Evolutionary conservation across 2,113 vertebrate genomes (phyloP), one percentile per base, ranked within the genome.

Genomic region (Sialia sialis): DNA sequence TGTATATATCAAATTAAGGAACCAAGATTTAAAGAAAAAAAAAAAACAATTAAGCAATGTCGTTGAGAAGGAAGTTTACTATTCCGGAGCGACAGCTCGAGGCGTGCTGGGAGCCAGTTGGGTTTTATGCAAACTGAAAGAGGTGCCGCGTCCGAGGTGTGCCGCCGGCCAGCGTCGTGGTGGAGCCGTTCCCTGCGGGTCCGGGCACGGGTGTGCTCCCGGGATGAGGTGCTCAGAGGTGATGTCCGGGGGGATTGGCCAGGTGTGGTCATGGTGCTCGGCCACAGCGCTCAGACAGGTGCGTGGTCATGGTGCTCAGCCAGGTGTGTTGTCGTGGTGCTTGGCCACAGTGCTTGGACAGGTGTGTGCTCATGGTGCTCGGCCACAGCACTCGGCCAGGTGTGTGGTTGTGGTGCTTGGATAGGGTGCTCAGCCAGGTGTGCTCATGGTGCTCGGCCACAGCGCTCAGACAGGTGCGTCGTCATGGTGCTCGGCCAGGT

Each of bases 1-100:
- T 92, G 94, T 92, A 87, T 38, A 87, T 93, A 94, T 0, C 34
- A 72, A 96, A 90, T 74, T 87, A 89, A 93, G 95, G 91, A 96
- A 92, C 90, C 90, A 68, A 93, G 91, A 19, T 62, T n/a, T 62
- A 60, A 58, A 59, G 23, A 30, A 38, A 16, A 43, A 69, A 49
- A 38, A 36, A 68, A 60, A 44, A 16, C n/a, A 44, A 36, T 54
- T 54, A 88, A 83, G 82, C 90, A 90, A 55, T 90, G 91, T 92
- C 67, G 59, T 88, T 39, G 93, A 90, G 91, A 91, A 87, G 93
- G 93, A 91, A 84, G 82, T 82, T 84, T 39, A 81, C 66, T n/a
- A 87, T 96, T 91, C 94, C 14, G 73, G 92, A 93, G 88, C 60
- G 90, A 94, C 88, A 94, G 90, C 84, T 81, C 19, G 22, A 73